phyloP scores from a whole-genome alignment of 2,888 invertebrate genomes.

The Sepiola atlantica region DNA sequence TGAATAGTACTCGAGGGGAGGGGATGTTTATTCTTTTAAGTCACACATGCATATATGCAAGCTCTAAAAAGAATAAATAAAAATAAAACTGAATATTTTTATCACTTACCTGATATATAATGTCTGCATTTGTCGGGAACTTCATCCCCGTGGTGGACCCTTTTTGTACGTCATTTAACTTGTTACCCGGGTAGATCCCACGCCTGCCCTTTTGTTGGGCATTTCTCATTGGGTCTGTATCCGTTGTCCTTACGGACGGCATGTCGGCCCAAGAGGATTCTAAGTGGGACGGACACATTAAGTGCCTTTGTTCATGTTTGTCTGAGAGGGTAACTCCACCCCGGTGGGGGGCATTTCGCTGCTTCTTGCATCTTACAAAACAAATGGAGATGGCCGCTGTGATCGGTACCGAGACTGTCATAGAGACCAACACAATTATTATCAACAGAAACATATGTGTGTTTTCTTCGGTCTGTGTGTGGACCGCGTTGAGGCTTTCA shows the following conservation, averaged over 20 bases:
- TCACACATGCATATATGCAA: background rate
- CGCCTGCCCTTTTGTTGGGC: background rate
- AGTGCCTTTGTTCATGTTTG: slow-evolving; percentile 1
- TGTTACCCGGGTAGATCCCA: background rate
- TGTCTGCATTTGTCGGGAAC: background rate
- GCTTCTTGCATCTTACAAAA: background rate
- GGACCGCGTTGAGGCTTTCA: background rate
- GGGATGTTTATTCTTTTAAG: background rate
- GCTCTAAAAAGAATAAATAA: background rate
- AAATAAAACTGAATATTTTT: too few relatives aligned
- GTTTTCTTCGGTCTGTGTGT: background rate
- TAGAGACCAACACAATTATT: background rate
- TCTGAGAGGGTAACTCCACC: background rate
- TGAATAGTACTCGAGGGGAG: too few relatives aligned
- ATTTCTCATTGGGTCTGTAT: background rate
- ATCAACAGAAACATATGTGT: background rate
- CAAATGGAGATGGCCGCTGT: background rate
- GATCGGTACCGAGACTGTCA: slow-evolving; percentile 13
- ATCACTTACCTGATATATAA: background rate
- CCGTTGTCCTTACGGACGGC: background rate
- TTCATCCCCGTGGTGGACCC: background rate
- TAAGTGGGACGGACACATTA: background rate
- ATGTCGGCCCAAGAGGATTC: background rate
- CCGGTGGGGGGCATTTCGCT: background rate
- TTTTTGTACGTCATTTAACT: background rate